Evolutionary conservation across 1,140 invertebrate genomes (phyloP), one percentile per base, ranked within the genome.

Genomic region (Brachionus angularis): DNA sequence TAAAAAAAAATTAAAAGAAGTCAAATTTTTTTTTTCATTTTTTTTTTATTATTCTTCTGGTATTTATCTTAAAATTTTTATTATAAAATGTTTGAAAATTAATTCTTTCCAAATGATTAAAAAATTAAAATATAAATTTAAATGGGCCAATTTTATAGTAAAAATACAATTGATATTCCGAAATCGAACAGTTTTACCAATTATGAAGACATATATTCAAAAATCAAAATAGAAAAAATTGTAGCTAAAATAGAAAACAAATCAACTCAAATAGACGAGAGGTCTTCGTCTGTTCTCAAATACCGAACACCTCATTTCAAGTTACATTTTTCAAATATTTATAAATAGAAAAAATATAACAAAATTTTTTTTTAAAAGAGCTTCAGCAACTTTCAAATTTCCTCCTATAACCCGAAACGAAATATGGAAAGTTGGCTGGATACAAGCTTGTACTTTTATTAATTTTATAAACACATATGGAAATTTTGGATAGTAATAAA

Each of bases 281-380:
- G 72, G 27, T 75, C 74, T 1, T 49, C 46, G 10, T 58, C 74
- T 12, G 74, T 75, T 10, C 73, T 75, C 12, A 75, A 75, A 61
- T 75, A 75, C 55, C 52, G 72, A 39, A 75, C 74, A 18, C 74
- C 74, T 46, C 73, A 75, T 46, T 75, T 75, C 55, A 58, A 67
- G 73, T 73, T 36, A 34, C 29, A 23, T 33, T 31, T 25, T 23
- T 8, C 14, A 14, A 14, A 42, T 23, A 69, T 18, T 67, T 33
- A 21, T 14, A 18, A 49, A 49, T 1, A 31, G 14, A 18, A 52
- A 25, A n/a, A n/a, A 16, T 44, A 44, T 12, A 21, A 44, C 14
- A 29, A 52, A 3, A 29, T 58, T 21, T 62, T 18, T 14, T 44
- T 36, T 29, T 2, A 1, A 29, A 64, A 62, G 64, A 14, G 64